Evolutionary conservation across 1,140 invertebrate genomes (phyloP).

Genomic region (Zaprionus ghesquierei): DNA sequence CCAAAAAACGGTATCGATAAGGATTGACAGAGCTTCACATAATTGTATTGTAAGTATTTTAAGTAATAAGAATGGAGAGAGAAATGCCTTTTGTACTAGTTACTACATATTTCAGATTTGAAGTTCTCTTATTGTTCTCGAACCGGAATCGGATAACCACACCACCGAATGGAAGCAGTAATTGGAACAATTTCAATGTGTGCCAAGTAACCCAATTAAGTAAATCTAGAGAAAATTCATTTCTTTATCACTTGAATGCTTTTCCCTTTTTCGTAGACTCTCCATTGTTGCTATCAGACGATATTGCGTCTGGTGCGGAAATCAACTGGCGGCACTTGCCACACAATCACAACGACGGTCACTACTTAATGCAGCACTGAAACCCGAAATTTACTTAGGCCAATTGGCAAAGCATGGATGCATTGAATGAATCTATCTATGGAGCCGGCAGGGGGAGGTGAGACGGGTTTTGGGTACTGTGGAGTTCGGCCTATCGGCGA

Average conservation of each 20-base stretch:
- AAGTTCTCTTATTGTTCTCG: neutral
- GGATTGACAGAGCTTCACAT: neutral
- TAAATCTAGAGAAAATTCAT: conserved; percentile 7
- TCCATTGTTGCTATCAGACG: conserved; percentile 8
- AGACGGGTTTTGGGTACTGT: neutral
- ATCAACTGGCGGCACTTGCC: conserved; percentile 35
- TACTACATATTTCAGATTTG: neutral
- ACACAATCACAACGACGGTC: conserved; percentile 37
- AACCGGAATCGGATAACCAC: neutral
- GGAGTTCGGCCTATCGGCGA: conserved; percentile 28
- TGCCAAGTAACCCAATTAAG: conserved; percentile 50
- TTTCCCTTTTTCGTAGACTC: conserved; percentile 2
- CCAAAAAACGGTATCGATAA: neutral
- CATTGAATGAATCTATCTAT: conserved; percentile 30
- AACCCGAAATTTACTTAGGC: conserved; percentile 25
- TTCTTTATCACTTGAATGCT: conserved; percentile 17
- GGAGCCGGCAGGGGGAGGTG: neutral
- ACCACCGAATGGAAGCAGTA: neutral
- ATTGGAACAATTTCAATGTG: neutral
- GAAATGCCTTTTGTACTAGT: neutral
- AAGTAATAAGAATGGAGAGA: neutral
- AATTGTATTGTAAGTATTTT: neutral
- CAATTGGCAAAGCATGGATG: conserved; percentile 20
- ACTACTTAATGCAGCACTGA: conserved; percentile 24
- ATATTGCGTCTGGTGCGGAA: conserved; percentile 20